These are phyloP conservation scores for Percopsis transmontana DNA, from an alignment of 2,113 vertebrate species.

Conservation along the genomic window DNA sequence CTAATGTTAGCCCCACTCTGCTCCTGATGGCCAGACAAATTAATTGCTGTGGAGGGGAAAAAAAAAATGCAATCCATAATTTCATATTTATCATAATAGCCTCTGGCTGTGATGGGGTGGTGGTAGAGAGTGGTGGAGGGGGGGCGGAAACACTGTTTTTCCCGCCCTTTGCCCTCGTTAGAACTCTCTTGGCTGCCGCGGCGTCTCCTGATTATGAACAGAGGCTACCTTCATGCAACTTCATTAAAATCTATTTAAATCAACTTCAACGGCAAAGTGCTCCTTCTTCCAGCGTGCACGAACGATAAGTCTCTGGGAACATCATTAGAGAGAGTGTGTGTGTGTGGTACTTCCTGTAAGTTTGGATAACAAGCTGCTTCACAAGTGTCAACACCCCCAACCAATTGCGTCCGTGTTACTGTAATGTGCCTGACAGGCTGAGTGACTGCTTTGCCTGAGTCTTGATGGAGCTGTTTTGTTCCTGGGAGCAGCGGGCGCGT, in stretches of 20 bases:
- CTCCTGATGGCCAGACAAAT: conserved; percentile 69
- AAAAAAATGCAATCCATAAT: conserved; percentile 71
- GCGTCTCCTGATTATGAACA: conserved; percentile 75
- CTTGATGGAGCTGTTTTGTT: conserved; percentile 72
- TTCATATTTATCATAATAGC: conserved; percentile 79
- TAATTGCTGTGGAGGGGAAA: conserved; percentile 62
- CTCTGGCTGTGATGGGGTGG: conserved; percentile 64
- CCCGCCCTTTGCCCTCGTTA: conserved; percentile 79
- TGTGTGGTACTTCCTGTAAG: conserved; percentile 60
- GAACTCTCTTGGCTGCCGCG: conserved; percentile 68
- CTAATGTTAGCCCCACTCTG: conserved; percentile 66
- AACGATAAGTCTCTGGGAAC: conserved; percentile 75
- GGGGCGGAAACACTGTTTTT: conserved; percentile 64
- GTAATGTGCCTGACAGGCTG: conserved; percentile 71
- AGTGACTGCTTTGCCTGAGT: conserved; percentile 55
- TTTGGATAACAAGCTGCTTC: conserved; percentile 80
- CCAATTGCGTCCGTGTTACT: conserved; percentile 66
- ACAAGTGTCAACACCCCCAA: conserved; percentile 75
- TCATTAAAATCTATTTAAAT: conserved; percentile 86
- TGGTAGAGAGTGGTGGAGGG: not conserved
- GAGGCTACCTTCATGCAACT: conserved; percentile 75
- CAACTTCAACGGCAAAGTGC: conserved; percentile 78
- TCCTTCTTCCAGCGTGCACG: conserved; percentile 69
- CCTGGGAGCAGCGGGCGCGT: conserved; percentile 52
- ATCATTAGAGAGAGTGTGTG: conserved; percentile 71